phyloP scores from a whole-genome alignment of 2,888 invertebrate species.

The Troilus luridus region DNA sequence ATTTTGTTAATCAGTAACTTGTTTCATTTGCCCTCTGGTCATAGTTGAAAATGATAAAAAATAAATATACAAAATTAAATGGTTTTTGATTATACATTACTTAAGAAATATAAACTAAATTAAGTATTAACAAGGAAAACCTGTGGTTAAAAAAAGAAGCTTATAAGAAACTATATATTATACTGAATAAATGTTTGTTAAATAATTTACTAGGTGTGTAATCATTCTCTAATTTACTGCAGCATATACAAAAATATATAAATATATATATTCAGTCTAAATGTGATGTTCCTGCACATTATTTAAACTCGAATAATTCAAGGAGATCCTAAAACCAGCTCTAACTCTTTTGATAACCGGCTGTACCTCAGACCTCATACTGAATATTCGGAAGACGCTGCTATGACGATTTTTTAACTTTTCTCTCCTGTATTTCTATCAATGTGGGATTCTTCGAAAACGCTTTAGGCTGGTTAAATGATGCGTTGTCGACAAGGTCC shows the following conservation, averaged over 20 bases:
- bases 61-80: too few species aligned
- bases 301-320: background rate
- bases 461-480: constrained; percentile 58
- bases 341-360: background rate
- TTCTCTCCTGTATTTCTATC: constrained; percentile 33
- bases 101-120: background rate
- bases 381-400: background rate
- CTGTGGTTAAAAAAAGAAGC: background rate
- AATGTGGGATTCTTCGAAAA: constrained; percentile 53
- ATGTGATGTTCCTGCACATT: background rate
- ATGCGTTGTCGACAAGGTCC: constrained; percentile 32
- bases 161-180: background rate
- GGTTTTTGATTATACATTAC: background rate
- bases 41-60: background rate
- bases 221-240: background rate
- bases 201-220: background rate
- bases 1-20: background rate
- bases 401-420: background rate
- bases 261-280: background rate
- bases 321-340: constrained; percentile 36
- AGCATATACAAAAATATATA: background rate
- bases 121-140: background rate
- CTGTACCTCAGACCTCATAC: background rate
- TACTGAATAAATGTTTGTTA: background rate
- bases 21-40: background rate